Evolutionary conservation across 2,888 invertebrate genomes (phyloP).

Genomic region (Trimorus sp.): DNA sequence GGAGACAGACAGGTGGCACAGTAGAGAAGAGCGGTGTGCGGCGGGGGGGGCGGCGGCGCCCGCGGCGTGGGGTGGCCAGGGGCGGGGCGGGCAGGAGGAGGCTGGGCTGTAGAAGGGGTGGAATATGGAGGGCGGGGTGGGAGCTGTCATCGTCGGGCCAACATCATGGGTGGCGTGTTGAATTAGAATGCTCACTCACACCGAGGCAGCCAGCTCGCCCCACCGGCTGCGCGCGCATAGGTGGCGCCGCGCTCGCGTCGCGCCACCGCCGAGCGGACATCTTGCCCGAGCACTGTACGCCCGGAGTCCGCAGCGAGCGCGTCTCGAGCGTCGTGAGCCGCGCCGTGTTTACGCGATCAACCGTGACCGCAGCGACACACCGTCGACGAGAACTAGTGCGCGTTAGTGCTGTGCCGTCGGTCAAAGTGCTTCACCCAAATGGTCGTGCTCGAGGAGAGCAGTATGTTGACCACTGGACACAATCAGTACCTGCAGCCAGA

Average conservation of each 20-base stretch:
- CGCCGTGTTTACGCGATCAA: too few species aligned
- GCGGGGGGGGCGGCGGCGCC: constrained; percentile 43
- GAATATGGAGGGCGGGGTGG: constrained; percentile 82
- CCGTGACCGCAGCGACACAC: constrained; percentile 37
- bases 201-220: constrained; percentile 84
- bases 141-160: constrained; percentile 82
- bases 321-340: constrained; percentile 17
- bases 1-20: constrained; percentile 81
- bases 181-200: constrained; percentile 81
- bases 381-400: constrained; percentile 6
- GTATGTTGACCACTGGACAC: constrained; percentile 93
- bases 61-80: constrained; percentile 68
- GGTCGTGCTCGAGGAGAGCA: constrained; percentile 96
- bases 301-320: constrained; percentile 74
- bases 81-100: constrained; percentile 71
- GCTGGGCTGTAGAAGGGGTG: constrained; percentile 78
- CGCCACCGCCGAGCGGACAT: constrained; percentile 69
- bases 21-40: constrained; percentile 81
- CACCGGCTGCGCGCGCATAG: constrained; percentile 62
- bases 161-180: constrained; percentile 82
- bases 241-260: constrained; percentile 72
- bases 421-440: constrained; percentile 83
- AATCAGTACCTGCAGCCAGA: constrained; percentile 98
- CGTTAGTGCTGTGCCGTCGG: constrained; percentile 57
- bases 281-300: constrained; percentile 74